These are phyloP conservation scores for Dromococcyx pavoninus DNA, from an alignment of 2,797 vertebrate genomes.

Conservation along the genomic window DNA sequence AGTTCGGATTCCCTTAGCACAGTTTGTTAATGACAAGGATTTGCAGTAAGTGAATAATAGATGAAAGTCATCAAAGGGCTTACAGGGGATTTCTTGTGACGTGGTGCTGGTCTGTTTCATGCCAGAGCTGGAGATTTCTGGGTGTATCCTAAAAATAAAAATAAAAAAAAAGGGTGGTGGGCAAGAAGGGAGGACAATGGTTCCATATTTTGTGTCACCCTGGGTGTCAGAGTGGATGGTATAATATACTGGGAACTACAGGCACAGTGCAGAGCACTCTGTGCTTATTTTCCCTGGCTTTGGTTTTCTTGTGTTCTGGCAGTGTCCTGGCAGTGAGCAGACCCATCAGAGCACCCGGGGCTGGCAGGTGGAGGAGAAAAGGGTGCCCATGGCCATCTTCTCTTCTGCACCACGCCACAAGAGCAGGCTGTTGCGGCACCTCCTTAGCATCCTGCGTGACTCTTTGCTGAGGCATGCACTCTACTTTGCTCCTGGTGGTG, in stretches of 20 bases:
- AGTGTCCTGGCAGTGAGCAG: not conserved
- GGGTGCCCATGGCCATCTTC: not conserved
- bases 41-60: constrained; percentile 49
- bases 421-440: not conserved
- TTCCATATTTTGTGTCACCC: not conserved
- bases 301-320: not conserved
- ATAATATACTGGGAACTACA: not conserved
- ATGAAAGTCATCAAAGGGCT: constrained; percentile 43
- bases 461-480: rapidly evolving
- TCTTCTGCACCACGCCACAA: not conserved
- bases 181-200: not conserved
- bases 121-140: not conserved
- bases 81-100: constrained; percentile 54
- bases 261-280: not conserved
- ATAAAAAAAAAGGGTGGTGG: not conserved
- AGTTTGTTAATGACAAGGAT: constrained; percentile 31
- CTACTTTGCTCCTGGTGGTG: not conserved
- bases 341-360: not conserved
- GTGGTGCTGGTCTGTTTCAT: not conserved
- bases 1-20: constrained; percentile 38
- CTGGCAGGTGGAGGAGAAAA: not conserved
- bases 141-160: not conserved
- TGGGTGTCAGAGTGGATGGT: not conserved
- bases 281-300: not conserved
- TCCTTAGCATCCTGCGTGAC: not conserved